Conservation (phyloP, 2,888 invertebrate species). For the Dusona sp. region DNA sequence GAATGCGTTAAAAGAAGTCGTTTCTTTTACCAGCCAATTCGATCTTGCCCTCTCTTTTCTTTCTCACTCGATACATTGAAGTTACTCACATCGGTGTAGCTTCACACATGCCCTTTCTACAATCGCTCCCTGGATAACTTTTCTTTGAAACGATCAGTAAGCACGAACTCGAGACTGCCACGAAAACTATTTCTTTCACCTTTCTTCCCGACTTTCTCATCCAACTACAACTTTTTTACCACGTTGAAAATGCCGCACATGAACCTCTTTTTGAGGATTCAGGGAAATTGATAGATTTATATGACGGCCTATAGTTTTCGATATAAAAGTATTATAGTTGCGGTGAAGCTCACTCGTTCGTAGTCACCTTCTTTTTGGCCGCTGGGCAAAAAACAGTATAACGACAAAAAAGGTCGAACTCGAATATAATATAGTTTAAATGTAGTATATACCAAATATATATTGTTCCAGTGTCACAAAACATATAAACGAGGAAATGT, state of each 20-base stretch:
- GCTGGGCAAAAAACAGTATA: constrained; percentile 23
- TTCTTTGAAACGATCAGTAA: constrained; percentile 67
- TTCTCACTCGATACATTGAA: constrained; percentile 37
- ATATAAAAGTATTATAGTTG: constrained; percentile 78
- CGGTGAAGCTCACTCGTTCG: constrained; percentile 54
- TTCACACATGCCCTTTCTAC: constrained; percentile 47
- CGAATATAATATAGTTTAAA: constrained; percentile 29
- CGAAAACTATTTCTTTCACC: constrained; percentile 41
- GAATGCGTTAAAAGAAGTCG: background rate
- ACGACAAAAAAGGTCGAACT: constrained; percentile 31
- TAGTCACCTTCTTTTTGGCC: constrained; percentile 7
- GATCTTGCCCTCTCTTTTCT: constrained; percentile 8
- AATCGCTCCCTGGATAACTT: constrained; percentile 63
- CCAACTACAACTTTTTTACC: constrained; percentile 36
- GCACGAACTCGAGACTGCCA: constrained; percentile 32
- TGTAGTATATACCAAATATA: constrained; percentile 7
- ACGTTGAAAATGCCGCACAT: constrained; percentile 24
- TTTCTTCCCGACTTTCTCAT: constrained; percentile 34
- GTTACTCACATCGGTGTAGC: background rate
- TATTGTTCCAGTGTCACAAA: constrained; percentile 37
- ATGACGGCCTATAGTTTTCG: constrained; percentile 74
- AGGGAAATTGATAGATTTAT: constrained; percentile 80
- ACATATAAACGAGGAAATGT: constrained; percentile 52
- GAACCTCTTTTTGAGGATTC: constrained; percentile 62
- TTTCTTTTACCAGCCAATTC: constrained; percentile 32